Conservation (phyloP, 2,113 vertebrate genomes). For the rat (Rattus norvegicus) region DNA sequence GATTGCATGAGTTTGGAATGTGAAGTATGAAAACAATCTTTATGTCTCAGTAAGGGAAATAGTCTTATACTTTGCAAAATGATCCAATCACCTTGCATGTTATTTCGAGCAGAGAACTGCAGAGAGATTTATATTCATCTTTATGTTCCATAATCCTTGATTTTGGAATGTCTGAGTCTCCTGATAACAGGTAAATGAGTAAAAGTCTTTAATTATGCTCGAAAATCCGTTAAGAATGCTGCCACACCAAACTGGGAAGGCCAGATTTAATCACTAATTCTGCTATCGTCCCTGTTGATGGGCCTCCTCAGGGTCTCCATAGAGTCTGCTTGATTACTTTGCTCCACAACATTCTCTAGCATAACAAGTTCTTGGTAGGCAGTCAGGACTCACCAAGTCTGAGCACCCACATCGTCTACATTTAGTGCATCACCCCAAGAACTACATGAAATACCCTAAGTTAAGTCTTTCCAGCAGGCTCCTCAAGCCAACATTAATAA, state of each 20-base stretch:
- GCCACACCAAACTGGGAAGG: background rate
- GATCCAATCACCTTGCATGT: background rate
- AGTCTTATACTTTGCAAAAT: background rate
- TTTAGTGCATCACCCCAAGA: background rate
- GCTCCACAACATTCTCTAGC: background rate
- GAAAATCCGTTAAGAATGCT: background rate
- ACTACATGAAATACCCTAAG: background rate
- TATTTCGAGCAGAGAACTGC: background rate
- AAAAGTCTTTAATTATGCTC: background rate
- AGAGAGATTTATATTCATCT: background rate
- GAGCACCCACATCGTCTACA: too few relatives aligned
- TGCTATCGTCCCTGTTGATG: background rate
- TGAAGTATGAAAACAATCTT: background rate
- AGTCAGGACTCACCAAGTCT: background rate
- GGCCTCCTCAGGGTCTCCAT: background rate
- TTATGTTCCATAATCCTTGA: background rate
- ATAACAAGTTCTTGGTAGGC: background rate
- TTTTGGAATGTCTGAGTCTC: background rate
- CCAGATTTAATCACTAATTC: background rate
- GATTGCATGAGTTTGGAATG: background rate
- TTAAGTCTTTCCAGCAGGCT: background rate
- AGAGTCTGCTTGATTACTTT: background rate
- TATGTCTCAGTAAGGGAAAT: background rate
- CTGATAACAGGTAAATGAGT: background rate
- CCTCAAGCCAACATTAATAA: background rate